Evolutionary conservation across 2,113 vertebrate genomes (phyloP).

Genomic region (Varanus komodoensis): DNA sequence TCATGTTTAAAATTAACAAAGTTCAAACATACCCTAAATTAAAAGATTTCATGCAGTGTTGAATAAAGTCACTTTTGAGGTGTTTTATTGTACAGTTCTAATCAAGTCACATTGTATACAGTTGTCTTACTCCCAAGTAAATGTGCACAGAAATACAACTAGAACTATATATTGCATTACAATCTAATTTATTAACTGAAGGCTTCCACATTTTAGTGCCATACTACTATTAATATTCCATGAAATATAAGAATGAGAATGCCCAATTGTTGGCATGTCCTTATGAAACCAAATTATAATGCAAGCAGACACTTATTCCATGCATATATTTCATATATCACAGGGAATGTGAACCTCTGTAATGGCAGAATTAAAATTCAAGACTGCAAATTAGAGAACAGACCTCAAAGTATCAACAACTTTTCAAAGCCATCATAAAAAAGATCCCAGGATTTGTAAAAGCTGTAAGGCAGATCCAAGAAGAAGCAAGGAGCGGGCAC

Average conservation of each 20-base stretch:
- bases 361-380: background rate
- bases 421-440: too few species aligned
- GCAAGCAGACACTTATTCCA: background rate
- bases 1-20: constrained; percentile 9
- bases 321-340: background rate
- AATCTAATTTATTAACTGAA: constrained; percentile 15
- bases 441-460: too few species aligned
- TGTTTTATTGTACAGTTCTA: background rate
- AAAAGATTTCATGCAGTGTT: background rate
- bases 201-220: background rate
- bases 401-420: too few species aligned
- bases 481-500: too few species aligned
- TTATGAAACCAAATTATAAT: background rate
- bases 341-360: background rate
- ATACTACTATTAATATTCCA: background rate
- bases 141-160: background rate
- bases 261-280: background rate
- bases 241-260: background rate
- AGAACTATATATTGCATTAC: background rate
- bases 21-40: background rate
- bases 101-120: too few species aligned
- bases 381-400: background rate
- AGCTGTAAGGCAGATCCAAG: background rate
- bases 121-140: too few species aligned
- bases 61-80: background rate